These are phyloP conservation scores for Habrosyne pyritoides DNA, from an alignment of 2,888 invertebrate species.

Conservation along the genomic window DNA sequence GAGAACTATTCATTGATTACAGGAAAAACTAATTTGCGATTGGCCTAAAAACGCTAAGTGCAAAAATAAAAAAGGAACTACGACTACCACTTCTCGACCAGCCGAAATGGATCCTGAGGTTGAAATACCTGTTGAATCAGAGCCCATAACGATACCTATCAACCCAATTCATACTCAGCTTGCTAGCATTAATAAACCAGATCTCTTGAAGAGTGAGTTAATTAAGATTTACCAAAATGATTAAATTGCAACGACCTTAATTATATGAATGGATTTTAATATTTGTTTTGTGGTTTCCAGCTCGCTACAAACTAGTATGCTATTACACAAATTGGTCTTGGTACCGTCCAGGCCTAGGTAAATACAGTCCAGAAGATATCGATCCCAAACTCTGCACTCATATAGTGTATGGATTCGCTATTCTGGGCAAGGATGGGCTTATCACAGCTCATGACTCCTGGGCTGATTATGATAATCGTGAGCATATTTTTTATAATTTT, in stretches of 20 bases:
- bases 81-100: conserved; percentile 45
- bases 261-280: too few species aligned
- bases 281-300: conserved; percentile 69
- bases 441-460: conserved; percentile 94
- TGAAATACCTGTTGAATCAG: conserved; percentile 17
- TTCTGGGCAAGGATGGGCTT: conserved; percentile 91
- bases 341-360: conserved; percentile 92
- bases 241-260: too few species aligned
- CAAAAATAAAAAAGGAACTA: conserved; percentile 51
- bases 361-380: conserved; percentile 93
- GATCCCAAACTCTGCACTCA: conserved; percentile 95
- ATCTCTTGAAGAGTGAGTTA: conserved; percentile 62
- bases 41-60: conserved; percentile 88
- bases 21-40: conserved; percentile 87
- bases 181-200: conserved; percentile 50
- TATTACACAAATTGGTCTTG: conserved; percentile 98
- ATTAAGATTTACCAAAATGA: background rate
- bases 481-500: conserved; percentile 52
- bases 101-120: conserved; percentile 32
- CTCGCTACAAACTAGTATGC: conserved; percentile 92
- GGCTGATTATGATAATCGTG: conserved; percentile 95
- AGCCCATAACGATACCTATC: conserved; percentile 27
- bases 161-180: conserved; percentile 47
- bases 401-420: conserved; percentile 96
- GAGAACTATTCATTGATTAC: conserved; percentile 16